phyloP scores from a whole-genome alignment of 2,888 invertebrate species.

The Drosophila mercatorum region DNA sequence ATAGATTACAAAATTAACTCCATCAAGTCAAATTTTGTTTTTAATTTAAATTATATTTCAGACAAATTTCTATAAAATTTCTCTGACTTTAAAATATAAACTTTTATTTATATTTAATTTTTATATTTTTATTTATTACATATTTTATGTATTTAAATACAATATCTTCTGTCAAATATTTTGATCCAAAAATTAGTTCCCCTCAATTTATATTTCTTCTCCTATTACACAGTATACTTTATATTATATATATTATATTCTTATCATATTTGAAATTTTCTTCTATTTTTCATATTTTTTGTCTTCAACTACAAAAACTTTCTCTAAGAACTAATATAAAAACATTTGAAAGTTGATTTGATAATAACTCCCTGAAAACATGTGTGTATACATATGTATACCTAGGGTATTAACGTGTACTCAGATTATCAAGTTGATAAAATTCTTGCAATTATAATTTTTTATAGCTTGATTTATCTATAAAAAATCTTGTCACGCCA shows the following conservation, averaged over 20 bases:
- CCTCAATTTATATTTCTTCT: background rate
- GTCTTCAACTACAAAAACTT: background rate
- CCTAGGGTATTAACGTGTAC: background rate
- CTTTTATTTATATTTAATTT: background rate
- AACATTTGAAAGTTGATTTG: conserved; percentile 11
- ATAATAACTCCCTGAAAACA: background rate
- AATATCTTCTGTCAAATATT: too few relatives aligned
- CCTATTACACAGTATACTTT: background rate
- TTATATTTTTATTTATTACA: background rate
- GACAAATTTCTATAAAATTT: too few relatives aligned
- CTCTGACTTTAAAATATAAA: background rate
- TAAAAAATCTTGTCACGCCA: conserved; percentile 28
- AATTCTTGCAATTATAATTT: conserved; percentile 27
- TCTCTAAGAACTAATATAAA: background rate
- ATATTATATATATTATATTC: background rate
- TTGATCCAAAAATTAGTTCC: too few relatives aligned
- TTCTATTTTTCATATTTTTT: background rate
- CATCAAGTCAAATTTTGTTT: background rate
- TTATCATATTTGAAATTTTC: background rate
- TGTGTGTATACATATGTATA: too few relatives aligned
- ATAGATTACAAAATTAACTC: background rate
- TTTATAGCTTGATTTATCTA: conserved; percentile 16
- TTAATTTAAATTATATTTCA: background rate
- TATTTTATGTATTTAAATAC: background rate
- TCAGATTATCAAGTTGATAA: conserved; percentile 31